Conservation (phyloP, 2,113 vertebrate species). For the Anguilla rostrata region DNA sequence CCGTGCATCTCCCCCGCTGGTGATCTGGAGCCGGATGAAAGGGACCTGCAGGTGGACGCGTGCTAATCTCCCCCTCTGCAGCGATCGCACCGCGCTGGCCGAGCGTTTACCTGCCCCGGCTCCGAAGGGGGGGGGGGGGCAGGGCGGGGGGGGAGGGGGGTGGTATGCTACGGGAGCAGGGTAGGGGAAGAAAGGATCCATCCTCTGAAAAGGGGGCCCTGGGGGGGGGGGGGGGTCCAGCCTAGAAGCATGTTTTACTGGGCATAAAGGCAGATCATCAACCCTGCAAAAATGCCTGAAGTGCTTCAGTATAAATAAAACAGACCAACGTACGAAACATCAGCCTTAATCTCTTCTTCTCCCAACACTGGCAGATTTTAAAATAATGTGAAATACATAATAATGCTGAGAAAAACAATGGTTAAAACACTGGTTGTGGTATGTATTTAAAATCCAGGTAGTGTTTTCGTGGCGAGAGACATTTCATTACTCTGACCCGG, state of each 20-base stretch:
- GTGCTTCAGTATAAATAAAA: neutral
- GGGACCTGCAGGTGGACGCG: constrained; percentile 56
- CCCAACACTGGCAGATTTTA: neutral
- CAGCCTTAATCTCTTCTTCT: neutral
- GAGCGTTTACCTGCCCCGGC: constrained; percentile 58
- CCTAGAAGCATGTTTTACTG: no score
- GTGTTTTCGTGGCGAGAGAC: neutral
- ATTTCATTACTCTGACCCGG: neutral
- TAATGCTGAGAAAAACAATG: constrained; percentile 7
- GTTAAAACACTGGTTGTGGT: neutral
- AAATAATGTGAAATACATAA: neutral
- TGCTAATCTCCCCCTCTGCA: constrained; percentile 60
- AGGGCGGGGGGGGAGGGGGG: constrained; percentile 25
- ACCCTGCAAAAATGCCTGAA: neutral
- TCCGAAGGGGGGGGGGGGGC: constrained; percentile 38
- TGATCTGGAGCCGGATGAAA: constrained; percentile 73
- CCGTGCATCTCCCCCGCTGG: constrained; percentile 43
- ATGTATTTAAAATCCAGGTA: neutral
- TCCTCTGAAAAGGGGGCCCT: constrained; percentile 23
- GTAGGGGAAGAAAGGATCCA: constrained; percentile 28
- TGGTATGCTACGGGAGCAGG: constrained; percentile 6
- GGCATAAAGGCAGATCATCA: no score
- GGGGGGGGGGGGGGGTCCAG: neutral
- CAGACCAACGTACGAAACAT: neutral
- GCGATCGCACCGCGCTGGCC: constrained; percentile 48